phyloP scores from a whole-genome alignment of 2,888 invertebrate species.

The Hanleya hanleyi region DNA sequence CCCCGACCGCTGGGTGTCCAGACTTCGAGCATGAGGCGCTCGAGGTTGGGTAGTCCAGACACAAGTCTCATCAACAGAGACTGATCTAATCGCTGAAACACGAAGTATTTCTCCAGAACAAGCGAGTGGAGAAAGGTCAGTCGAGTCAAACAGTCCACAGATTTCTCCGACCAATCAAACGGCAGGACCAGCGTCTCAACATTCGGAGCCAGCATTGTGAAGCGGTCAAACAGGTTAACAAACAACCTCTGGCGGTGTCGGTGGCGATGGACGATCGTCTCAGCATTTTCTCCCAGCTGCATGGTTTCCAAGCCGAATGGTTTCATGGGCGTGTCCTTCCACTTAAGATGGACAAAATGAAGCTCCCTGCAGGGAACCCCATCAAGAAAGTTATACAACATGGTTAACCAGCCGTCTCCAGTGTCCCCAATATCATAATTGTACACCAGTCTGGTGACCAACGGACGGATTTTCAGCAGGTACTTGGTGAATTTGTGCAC shows the following conservation, averaged over 20 bases:
- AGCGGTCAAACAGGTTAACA: constrained; percentile 64
- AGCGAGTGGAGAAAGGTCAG: constrained; percentile 59
- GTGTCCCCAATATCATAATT: constrained; percentile 70
- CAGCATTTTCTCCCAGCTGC: constrained; percentile 49
- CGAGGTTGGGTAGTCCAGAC: constrained; percentile 47
- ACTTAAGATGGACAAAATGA: constrained; percentile 62
- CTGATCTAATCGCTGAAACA: constrained; percentile 63
- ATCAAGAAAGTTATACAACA: constrained; percentile 54
- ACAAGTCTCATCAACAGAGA: constrained; percentile 54
- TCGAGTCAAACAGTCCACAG: constrained; percentile 59
- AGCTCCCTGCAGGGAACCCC: constrained; percentile 54
- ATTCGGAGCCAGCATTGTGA: constrained; percentile 60
- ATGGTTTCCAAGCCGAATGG: constrained; percentile 62
- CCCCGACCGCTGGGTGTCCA: constrained; percentile 69
- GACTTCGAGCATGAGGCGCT: constrained; percentile 65
- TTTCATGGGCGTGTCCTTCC: constrained; percentile 69
- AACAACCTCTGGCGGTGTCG: constrained; percentile 63
- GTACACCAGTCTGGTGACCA: constrained; percentile 63
- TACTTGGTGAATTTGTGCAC: constrained; percentile 61
- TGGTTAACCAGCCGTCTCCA: constrained; percentile 61
- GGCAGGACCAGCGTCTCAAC: constrained; percentile 65
- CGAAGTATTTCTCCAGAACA: constrained; percentile 67
- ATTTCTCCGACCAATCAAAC: constrained; percentile 70
- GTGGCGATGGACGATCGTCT: constrained; percentile 57
- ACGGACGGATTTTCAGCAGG: constrained; percentile 53